Base-by-base conservation (phyloP, 2,888 invertebrate genomes). In the Drosophila nigritarsus region DNA sequence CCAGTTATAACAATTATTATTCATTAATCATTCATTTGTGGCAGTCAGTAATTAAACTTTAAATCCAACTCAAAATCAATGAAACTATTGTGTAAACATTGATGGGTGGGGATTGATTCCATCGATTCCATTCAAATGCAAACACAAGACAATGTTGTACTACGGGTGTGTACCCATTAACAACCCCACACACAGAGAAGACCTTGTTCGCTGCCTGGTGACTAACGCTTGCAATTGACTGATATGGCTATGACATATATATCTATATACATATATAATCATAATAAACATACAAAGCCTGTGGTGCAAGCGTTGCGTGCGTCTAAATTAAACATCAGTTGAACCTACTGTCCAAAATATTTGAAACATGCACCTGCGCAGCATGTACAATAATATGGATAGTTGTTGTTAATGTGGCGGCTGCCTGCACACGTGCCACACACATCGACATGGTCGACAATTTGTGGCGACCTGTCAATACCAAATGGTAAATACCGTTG, bases 381-480 rank as follows among this genome's bases (percentile, higher is more conserved):
- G 32, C 29, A 29, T 29, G 50, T 50, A 50, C 29, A 50, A 24
- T 24, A 45, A 29, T 18, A 29, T 50, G 29, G 11, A 18, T 27
- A 50, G 18, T 45, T 45, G 20, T 24, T 45, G 54, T 30, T 45
- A 63, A 63, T 50, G 51, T 48, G 18, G 48, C 40, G 15, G 38
- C 49, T 48, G 51, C 29, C 27, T 4, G 11, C n/a, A 51, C 65
- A 63, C 70, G 54, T 68, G 73, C 65, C 61, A 48, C 49, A 70
- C 2, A 45, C 45, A 45, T 24, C 45, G 24, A 24, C 45, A 49
- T 7, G 48, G 53, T 64, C 59, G 18, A 49, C 36, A 66, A 60
- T 64, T 64, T 63, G 60, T 56, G 49, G 60, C 27, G 36, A 20
- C 59, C 48, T 48, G 51, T 63, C 75, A 71, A 71, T 70, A 50